Evolutionary conservation across 2,113 vertebrate species (phyloP).

Genomic region (Eolophus roseicapilla): DNA sequence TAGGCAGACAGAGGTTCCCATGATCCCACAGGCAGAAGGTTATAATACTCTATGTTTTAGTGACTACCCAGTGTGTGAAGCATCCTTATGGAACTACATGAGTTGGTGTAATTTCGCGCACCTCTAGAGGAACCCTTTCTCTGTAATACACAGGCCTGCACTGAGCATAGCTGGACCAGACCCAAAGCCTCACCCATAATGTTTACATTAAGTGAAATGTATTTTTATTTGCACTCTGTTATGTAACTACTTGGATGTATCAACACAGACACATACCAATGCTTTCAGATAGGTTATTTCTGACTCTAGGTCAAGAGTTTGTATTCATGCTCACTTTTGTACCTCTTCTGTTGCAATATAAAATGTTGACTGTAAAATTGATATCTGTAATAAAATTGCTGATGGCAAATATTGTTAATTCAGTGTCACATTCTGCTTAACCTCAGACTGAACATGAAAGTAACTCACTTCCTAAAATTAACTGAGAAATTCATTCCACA

Average conservation of each 20-base stretch:
- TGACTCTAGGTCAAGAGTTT: not conserved
- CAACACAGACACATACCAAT: not conserved
- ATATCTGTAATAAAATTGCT: not conserved
- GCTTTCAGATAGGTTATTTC: not conserved
- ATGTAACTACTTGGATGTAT: not conserved
- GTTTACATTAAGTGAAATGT: conserved; percentile 13
- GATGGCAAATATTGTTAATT: not conserved
- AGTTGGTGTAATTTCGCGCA: not conserved
- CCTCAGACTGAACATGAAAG: not conserved
- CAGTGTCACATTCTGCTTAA: not conserved
- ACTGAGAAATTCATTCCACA: not conserved
- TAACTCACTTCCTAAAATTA: not conserved
- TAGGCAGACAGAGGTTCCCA: not conserved
- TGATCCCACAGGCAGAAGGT: not conserved
- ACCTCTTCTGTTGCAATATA: not conserved
- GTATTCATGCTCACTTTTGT: conserved; percentile 1
- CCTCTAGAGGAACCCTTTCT: not conserved
- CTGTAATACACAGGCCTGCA: not conserved
- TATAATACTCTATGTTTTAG: not conserved
- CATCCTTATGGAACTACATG: not conserved
- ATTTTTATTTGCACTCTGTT: not conserved
- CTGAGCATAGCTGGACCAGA: not conserved
- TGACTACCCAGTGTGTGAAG: not conserved
- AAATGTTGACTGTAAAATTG: not conserved
- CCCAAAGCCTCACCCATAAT: not conserved